These are phyloP conservation scores for Caenorhabditis briggsae DNA, from an alignment of 1,140 invertebrate species.

Conservation along the genomic window DNA sequence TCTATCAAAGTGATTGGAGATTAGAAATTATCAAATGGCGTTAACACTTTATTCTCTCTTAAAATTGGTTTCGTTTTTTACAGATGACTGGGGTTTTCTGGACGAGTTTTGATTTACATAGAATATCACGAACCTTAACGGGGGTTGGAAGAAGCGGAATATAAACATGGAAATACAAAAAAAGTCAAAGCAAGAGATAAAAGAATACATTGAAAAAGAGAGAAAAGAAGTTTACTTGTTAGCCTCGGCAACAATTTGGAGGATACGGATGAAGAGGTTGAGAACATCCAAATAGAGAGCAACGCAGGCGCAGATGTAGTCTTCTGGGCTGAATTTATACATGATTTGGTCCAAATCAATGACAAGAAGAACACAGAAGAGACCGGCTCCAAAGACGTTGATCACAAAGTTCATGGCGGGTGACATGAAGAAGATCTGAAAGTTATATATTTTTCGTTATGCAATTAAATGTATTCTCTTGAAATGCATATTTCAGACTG, in stretches of 20 bases:
- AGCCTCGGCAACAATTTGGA: conserved; percentile 76
- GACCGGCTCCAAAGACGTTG: conserved; percentile 78
- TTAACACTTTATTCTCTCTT: conserved; percentile 45
- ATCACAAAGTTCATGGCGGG: conserved; percentile 78
- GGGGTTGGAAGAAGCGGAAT: not conserved
- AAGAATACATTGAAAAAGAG: not conserved
- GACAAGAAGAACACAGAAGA: conserved; percentile 80
- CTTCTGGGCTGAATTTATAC: conserved; percentile 79
- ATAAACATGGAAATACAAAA: not conserved
- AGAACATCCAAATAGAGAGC: conserved; percentile 80
- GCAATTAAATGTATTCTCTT: too few relatives aligned
- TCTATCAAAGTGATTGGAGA: not conserved
- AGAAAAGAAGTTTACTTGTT: conserved; percentile 70
- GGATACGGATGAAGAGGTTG: conserved; percentile 80
- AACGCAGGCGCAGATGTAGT: conserved; percentile 80
- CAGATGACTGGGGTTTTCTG: not conserved
- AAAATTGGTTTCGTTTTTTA: not conserved
- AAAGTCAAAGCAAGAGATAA: not conserved
- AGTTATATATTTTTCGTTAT: conserved; percentile 1
- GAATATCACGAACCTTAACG: conserved; percentile 32
- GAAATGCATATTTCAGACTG: too few relatives aligned
- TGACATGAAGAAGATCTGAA: conserved; percentile 79
- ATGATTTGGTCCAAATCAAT: conserved; percentile 80
- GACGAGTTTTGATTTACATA: not conserved
- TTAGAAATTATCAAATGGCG: too few relatives aligned